Conservation (phyloP, 2,797 vertebrate genomes). For the Kryptolebias ocellatus region DNA sequence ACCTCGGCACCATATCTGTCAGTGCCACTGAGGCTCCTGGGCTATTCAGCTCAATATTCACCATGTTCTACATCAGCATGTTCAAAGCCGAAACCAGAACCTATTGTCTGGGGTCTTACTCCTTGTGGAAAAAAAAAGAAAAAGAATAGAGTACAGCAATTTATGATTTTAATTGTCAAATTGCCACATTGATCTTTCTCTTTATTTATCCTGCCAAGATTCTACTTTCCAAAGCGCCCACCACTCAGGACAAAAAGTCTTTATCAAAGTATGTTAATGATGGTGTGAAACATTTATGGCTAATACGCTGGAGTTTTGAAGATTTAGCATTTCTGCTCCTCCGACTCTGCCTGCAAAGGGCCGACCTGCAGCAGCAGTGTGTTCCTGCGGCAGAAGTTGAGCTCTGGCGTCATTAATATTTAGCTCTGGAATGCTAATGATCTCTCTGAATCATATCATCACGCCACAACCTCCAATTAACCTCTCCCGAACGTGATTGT, state of each 20-base stretch:
- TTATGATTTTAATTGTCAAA: constrained; percentile 53
- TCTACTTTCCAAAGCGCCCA: constrained; percentile 34
- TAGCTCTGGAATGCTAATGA: constrained; percentile 78
- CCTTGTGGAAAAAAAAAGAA: constrained; percentile 3
- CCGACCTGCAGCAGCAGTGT: constrained; percentile 59
- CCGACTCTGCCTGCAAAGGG: constrained; percentile 50
- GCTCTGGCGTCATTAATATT: constrained; percentile 78
- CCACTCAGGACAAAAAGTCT: constrained; percentile 52
- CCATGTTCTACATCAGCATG: constrained; percentile 64
- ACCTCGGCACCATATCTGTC: constrained; percentile 62
- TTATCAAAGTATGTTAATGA: constrained; percentile 78
- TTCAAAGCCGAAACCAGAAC: constrained; percentile 58
- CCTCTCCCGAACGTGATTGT: constrained; percentile 61
- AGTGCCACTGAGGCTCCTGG: constrained; percentile 59
- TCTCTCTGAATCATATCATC: constrained; percentile 77
- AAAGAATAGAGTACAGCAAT: constrained; percentile 25
- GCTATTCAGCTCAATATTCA: constrained; percentile 68
- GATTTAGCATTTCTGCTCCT: constrained; percentile 63
- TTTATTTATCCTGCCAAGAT: constrained; percentile 42
- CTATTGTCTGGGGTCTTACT: constrained; percentile 59
- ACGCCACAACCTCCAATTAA: constrained; percentile 80
- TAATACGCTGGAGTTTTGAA: constrained; percentile 62
- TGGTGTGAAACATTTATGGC: constrained; percentile 78
- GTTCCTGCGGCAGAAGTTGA: constrained; percentile 59
- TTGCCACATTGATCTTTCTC: constrained; percentile 33